A percentile compares a stretch with the other conserved stretches of the same genome.
Conservation (phyloP, 2,888 invertebrate genomes). For the Agrochola lychnidis region DNA sequence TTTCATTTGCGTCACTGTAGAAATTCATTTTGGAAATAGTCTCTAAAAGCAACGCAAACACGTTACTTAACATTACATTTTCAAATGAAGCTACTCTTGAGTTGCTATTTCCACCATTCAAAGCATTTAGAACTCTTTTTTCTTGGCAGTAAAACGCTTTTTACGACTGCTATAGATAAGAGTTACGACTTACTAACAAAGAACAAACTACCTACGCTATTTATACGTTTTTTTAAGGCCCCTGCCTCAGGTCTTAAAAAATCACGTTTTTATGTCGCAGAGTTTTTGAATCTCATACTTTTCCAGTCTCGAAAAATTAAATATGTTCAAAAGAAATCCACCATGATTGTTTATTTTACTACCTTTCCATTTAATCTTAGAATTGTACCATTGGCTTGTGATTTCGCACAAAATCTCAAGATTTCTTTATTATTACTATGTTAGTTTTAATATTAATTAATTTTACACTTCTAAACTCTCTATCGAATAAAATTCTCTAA, state of each 20-base stretch:
- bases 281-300: not conserved
- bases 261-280: slow-evolving; percentile 19
- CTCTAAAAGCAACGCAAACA: slow-evolving; percentile 47
- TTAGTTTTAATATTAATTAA: too few species aligned
- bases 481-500: too few species aligned
- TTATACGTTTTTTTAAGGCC: slow-evolving; percentile 31
- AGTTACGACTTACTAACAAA: slow-evolving; percentile 55
- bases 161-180: slow-evolving; percentile 43
- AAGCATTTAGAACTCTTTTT: slow-evolving; percentile 47
- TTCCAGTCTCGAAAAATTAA: not conserved
- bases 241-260: slow-evolving; percentile 5
- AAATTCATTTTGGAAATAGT: slow-evolving; percentile 1
- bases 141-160: slow-evolving; percentile 46
- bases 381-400: not conserved
- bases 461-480: too few species aligned
- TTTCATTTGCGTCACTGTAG: slow-evolving; percentile 15
- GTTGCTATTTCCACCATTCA: slow-evolving; percentile 4
- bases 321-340: not conserved
- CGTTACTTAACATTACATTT: slow-evolving; percentile 31
- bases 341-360: not conserved
- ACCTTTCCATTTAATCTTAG: not conserved
- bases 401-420: too few species aligned
- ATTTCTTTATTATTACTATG: too few species aligned
- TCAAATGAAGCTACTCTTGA: slow-evolving; percentile 19
- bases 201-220: slow-evolving; percentile 28